Evolutionary conservation across 2,888 invertebrate genomes (phyloP), one percentile per base, ranked within the genome.

Genomic region (Folsomia manolachei): DNA sequence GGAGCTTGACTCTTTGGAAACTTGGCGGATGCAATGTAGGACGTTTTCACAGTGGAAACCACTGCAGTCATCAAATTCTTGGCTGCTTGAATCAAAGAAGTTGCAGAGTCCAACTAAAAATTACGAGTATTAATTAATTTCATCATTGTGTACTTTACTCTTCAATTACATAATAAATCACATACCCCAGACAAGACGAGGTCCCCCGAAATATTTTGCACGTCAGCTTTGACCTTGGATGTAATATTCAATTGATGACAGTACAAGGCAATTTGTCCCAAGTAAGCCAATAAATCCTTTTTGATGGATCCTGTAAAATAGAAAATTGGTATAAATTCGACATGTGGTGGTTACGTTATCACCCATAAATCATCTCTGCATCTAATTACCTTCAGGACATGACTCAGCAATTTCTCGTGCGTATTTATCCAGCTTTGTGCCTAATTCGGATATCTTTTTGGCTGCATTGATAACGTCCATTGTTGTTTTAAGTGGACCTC

Each of bases 401-500:
- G 86, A 82, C 69, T 87, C 87, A 51, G 86, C 87, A 80, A 89
- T 87, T 76, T 85, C 84, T 64, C 84, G 81, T 7, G 88, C 87
- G 76, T 88, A 82, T 73, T 85, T 85, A 81, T 88, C 87, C 76
- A 88, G 82, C 77, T 84, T 83, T 18, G 85, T 84, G 61, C 88
- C 88, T 74, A 85, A 85, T 75, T 87, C 86, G 0, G 88, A 88
- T 75, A 88, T 88, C 81, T 87, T 87, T 82, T 88, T 87, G 1
- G 88, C 88, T 51, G 88, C 87, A 80, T 84, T 85, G 72, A 88
- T 88, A 2, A 89, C 87, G 82, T 88, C 88, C 87, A 87, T 87
- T 1, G 88, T 88, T 60, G 85, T 87, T 81, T 87, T 88, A 64
- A 88, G 82, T 24, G 87, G 87, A 23, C 88, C 88, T 72, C 87